Percentiles rank a stretch among this genome's conserved stretches.
Conservation (phyloP, 2,797 vertebrate species). For the Odontamblyopus rebecca region DNA sequence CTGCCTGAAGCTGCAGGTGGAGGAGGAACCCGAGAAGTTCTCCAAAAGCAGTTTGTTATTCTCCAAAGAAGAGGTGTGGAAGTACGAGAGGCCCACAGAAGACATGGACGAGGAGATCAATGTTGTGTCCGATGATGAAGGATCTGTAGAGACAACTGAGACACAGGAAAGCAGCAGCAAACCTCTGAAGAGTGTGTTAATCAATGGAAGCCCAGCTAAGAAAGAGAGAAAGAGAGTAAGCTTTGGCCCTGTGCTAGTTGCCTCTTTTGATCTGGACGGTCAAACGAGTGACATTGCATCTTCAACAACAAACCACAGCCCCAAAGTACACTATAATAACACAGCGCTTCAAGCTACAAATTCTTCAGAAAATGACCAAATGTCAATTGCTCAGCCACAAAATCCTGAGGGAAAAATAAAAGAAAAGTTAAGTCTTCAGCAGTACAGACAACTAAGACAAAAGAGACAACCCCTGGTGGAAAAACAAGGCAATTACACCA, state of each 20-base stretch:
- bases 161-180: not conserved
- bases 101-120: conserved; percentile 70
- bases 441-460: conserved; percentile 88
- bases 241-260: conserved; percentile 69
- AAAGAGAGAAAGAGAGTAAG: conserved; percentile 72
- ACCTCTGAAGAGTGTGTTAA: conserved; percentile 50
- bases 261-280: conserved; percentile 46
- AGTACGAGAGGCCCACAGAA: conserved; percentile 63
- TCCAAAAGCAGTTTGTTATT: conserved; percentile 25
- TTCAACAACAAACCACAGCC: not conserved
- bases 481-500: conserved; percentile 63
- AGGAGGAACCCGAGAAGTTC: conserved; percentile 54
- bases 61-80: conserved; percentile 69
- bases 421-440: conserved; percentile 84
- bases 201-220: conserved; percentile 40
- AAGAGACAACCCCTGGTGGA: conserved; percentile 67
- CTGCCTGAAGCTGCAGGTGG: conserved; percentile 80
- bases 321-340: conserved; percentile 8
- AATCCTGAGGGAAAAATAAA: conserved; percentile 75
- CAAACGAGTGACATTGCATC: conserved; percentile 5
- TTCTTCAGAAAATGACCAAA: conserved; percentile 11
- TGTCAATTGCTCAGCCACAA: not conserved
- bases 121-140: conserved; percentile 70
- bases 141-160: conserved; percentile 2
- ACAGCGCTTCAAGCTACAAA: conserved; percentile 8